These are phyloP conservation scores for Elysia chlorotica DNA, from an alignment of 1,140 invertebrate species.

Conservation along the genomic window DNA sequence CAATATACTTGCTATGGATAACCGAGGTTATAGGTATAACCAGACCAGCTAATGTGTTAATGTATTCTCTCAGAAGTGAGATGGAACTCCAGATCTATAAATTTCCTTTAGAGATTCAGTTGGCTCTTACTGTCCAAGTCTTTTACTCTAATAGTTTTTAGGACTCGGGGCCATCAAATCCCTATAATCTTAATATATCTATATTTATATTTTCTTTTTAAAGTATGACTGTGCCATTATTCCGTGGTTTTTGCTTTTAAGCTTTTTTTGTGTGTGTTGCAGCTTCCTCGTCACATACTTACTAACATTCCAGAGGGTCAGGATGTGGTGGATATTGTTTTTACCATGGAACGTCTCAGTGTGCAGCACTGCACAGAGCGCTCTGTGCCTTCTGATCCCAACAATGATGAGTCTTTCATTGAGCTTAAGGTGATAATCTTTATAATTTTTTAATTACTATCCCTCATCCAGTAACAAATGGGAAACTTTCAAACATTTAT, in stretches of 20 bases:
- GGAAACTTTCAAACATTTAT: too few relatives aligned
- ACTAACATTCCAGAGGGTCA: constrained; percentile 18
- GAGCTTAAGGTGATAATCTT: constrained; percentile 11
- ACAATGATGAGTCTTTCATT: constrained; percentile 19
- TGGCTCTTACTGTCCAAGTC: not conserved
- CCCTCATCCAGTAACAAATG: too few relatives aligned
- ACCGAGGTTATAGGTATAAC: not conserved
- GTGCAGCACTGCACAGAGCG: constrained; percentile 14
- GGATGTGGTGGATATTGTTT: constrained; percentile 18
- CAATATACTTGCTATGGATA: not conserved
- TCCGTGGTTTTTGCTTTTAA: not conserved
- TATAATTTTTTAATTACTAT: constrained; percentile 14
- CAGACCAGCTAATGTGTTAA: not conserved
- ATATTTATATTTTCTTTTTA: not conserved
- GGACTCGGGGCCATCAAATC: too few relatives aligned
- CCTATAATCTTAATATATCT: too few relatives aligned
- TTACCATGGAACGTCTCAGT: constrained; percentile 16
- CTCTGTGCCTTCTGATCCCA: constrained; percentile 7
- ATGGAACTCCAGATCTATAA: too few relatives aligned
- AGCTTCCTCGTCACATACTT: constrained; percentile 19
- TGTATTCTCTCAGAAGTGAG: too few relatives aligned
- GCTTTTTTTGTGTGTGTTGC: not conserved
- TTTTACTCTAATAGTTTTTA: too few relatives aligned
- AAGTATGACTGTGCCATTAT: not conserved
- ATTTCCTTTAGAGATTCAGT: not conserved